phyloP scores from a whole-genome alignment of 2,113 vertebrate species.

The Cercopithecus mona region DNA sequence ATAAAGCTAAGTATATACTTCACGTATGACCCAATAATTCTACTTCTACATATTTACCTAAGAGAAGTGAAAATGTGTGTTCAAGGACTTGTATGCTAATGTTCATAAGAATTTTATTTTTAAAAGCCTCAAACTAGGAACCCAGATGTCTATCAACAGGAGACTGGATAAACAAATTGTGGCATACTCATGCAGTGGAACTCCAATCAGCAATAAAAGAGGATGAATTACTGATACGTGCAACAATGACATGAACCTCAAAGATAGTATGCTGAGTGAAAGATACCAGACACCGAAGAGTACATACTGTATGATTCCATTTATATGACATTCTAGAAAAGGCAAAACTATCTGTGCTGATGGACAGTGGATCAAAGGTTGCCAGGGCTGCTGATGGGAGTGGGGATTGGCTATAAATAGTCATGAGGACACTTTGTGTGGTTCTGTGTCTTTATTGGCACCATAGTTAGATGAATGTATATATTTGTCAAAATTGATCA shows the following conservation, averaged over 20 bases:
- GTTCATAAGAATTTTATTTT: not conserved
- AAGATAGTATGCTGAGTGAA: not conserved
- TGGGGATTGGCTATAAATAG: not conserved
- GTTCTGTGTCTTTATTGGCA: not conserved
- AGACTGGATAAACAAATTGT: not conserved
- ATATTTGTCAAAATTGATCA: not conserved
- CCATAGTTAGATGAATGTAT: too few species aligned
- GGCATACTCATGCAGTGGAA: not conserved
- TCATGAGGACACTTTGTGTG: not conserved
- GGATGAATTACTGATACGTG: too few species aligned
- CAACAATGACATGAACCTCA: too few species aligned
- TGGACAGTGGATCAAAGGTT: not conserved
- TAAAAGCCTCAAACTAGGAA: not conserved
- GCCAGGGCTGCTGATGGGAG: too few species aligned
- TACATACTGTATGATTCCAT: accelerated
- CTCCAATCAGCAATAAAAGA: not conserved
- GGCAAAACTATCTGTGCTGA: accelerated
- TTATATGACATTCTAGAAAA: not conserved
- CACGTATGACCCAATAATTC: not conserved
- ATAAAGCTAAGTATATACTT: not conserved
- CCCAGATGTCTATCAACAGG: not conserved
- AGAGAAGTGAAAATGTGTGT: not conserved
- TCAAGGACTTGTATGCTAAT: not conserved
- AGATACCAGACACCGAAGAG: too few species aligned
- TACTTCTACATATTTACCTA: not conserved